phyloP scores from a whole-genome alignment of 2,888 invertebrate species.

The Sylvicola fuscatus region DNA sequence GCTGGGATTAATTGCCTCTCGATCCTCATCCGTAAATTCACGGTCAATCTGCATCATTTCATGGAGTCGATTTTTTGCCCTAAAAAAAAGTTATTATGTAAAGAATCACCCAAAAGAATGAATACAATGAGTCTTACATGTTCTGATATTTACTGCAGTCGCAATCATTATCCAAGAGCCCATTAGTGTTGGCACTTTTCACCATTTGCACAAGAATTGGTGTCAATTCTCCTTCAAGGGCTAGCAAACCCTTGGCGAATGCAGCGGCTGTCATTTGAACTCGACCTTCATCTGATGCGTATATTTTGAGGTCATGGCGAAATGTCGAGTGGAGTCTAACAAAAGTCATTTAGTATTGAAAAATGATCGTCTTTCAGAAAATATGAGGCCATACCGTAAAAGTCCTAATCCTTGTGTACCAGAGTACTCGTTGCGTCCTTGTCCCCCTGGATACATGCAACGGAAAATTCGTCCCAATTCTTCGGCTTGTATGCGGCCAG shows the following conservation, averaged over 20 bases:
- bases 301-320: constrained; percentile 97
- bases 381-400: constrained; percentile 45
- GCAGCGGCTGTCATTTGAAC: constrained; percentile 99
- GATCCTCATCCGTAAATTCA: constrained; percentile 69
- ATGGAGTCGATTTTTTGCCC: constrained; percentile 89
- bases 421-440: constrained; percentile 78
- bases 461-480: constrained; percentile 94
- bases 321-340: constrained; percentile 82
- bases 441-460: constrained; percentile 98
- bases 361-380: not conserved
- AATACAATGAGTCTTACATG: constrained; percentile 40
- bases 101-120: not conserved
- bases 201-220: constrained; percentile 99
- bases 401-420: constrained; percentile 92
- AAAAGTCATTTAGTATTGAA: not conserved
- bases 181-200: constrained; percentile 97
- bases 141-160: constrained; percentile 91
- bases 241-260: constrained; percentile 93
- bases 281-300: constrained; percentile 97
- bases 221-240: constrained; percentile 93
- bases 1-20: constrained; percentile 76
- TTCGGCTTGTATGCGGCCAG: constrained; percentile 93
- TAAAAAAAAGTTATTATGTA: constrained; percentile 21
- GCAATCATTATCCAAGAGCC: constrained; percentile 92
- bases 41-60: constrained; percentile 80